Evolutionary conservation across 2,888 invertebrate genomes (phyloP).

Genomic region (Hylaea fasciaria): DNA sequence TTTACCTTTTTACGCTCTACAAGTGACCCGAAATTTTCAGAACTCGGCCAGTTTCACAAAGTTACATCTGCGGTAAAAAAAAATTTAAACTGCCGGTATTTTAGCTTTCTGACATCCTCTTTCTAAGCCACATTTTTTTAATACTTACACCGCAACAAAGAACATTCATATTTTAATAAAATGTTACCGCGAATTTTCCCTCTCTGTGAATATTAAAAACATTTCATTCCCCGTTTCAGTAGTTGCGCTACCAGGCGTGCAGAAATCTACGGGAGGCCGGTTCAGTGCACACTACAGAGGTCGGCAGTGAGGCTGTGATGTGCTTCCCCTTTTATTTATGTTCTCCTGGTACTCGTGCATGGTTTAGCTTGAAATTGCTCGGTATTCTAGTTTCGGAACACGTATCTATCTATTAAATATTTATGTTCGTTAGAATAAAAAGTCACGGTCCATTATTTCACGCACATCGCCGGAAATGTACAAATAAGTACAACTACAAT

Average conservation of each 20-base stretch:
- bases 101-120: neutral
- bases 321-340: slow-evolving; percentile 72
- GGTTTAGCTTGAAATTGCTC: slow-evolving; percentile 7
- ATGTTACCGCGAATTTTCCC: slow-evolving; percentile 50
- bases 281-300: slow-evolving; percentile 73
- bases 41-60: slow-evolving; percentile 6
- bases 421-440: too few relatives aligned
- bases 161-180: slow-evolving; percentile 43
- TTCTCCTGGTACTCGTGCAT: slow-evolving; percentile 44
- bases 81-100: slow-evolving; percentile 17
- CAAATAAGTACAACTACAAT: neutral
- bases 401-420: too few relatives aligned
- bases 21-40: neutral
- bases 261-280: slow-evolving; percentile 65
- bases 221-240: slow-evolving; percentile 70
- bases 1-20: neutral
- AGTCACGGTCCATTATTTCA: too few relatives aligned
- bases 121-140: slow-evolving; percentile 6
- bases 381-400: neutral
- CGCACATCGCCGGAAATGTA: too few relatives aligned
- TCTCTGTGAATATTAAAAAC: slow-evolving; percentile 66
- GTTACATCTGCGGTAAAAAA: slow-evolving; percentile 23
- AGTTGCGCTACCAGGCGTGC: slow-evolving; percentile 67
- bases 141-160: slow-evolving; percentile 35
- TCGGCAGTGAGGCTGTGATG: slow-evolving; percentile 65